phyloP scores from a whole-genome alignment of 2,113 vertebrate species.

The Ondatra zibethicus region DNA sequence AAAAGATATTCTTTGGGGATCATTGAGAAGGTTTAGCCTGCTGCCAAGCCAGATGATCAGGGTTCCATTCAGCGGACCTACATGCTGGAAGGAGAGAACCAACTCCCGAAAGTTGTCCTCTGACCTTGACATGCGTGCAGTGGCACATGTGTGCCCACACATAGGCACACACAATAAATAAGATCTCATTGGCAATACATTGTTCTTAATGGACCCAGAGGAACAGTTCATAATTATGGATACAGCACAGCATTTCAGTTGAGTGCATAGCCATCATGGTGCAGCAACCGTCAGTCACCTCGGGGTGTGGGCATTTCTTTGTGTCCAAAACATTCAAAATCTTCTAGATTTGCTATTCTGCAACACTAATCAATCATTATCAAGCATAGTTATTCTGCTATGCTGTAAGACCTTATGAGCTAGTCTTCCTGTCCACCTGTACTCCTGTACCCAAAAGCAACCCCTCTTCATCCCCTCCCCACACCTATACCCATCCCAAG shows the following conservation, averaged over 20 bases:
- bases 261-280: not conserved
- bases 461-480: no score
- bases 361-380: not conserved
- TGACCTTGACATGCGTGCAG: no score
- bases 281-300: not conserved
- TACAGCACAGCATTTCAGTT: not conserved
- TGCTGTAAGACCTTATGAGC: not conserved
- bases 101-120: not conserved
- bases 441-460: not conserved
- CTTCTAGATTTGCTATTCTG: not conserved
- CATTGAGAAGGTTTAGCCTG: not conserved
- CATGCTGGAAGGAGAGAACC: not conserved
- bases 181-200: no score
- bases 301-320: not conserved
- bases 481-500: not conserved
- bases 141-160: not conserved
- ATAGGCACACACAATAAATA: not conserved
- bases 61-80: no score
- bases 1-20: not conserved
- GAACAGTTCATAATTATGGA: not conserved
- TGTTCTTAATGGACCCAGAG: not conserved
- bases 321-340: not conserved
- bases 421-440: not conserved
- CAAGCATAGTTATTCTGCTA: no score
- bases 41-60: not conserved